Evolutionary conservation across 1,140 invertebrate species (phyloP), one percentile per base, ranked within the genome.

Genomic region (Plutomurus gul): DNA sequence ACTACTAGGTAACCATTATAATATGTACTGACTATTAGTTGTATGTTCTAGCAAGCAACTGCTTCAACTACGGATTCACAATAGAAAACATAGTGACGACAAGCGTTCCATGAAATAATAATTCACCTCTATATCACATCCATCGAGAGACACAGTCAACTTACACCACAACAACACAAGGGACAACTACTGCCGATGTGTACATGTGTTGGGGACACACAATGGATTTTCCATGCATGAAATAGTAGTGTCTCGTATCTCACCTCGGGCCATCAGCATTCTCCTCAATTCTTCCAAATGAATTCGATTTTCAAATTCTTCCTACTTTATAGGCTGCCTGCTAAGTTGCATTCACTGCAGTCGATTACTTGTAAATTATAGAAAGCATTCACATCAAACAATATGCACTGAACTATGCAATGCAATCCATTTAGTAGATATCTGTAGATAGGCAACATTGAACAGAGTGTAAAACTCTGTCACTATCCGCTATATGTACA

Each of bases 31-130:
- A n/a, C n/a, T n/a, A n/a, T n/a, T n/a, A n/a, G n/a, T n/a, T n/a
- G n/a, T n/a, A n/a, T n/a, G n/a, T n/a, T n/a, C n/a, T n/a, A n/a
- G n/a, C n/a, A n/a, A n/a, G n/a, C n/a, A n/a, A n/a, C 39, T 43
- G 39, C 39, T 13, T 43, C 10, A 30, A 27, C 36, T 30, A 33
- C 36, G 56, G 56, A 65, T 30, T 65, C 7, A 60, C 51, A 30
- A 60, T 65, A 27, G 22, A 36, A n/a, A 65, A 33, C n/a, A 43
- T 43, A 65, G 56, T 65, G 56, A 36, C 56, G 56, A 65, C 56
- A 65, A 65, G 56, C 56, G 56, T 65, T 36, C 56, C 56, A 51
- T 51, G 20, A 65, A 65, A 65, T 65, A 65, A 65, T 65, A 65
- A 65, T 65, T 65, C 56, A 65, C 56, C 56, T 65, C 56, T 65